Base-by-base conservation (phyloP, 2,888 invertebrate genomes). In the Chaetoderma sp. region DNA sequence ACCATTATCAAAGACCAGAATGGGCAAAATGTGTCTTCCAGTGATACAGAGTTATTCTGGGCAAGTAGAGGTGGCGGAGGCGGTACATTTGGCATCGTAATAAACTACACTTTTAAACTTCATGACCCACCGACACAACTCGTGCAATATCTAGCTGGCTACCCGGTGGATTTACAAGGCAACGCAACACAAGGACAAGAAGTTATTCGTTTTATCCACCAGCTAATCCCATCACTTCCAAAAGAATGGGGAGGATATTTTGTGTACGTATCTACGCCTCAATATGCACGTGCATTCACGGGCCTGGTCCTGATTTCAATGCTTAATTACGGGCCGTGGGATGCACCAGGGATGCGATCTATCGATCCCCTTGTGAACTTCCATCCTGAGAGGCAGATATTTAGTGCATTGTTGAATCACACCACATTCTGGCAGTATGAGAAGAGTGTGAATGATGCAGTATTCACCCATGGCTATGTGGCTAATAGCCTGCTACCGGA, bases 241-340 rank as follows among this genome's bases (percentile, higher is more conserved):
- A 18, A 30, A 13, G 28, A 52, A 28, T 52, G 52, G 52, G 52
- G 52, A 10, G 52, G 52, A 16, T 16, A 52, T 16, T 52, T 52
- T 21, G 21, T n/a, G n/a, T n/a, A n/a, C n/a, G n/a, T n/a, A n/a
- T n/a, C n/a, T n/a, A n/a, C n/a, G n/a, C n/a, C n/a, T n/a, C n/a
- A n/a, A n/a, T n/a, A n/a, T n/a, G n/a, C n/a, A n/a, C n/a, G n/a
- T n/a, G n/a, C n/a, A n/a, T 13, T 8, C 21, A 21, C 8, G 13
- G 23, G 16, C 21, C 32, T 52, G 28, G 52, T 33, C 18, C 18
- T 18, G 13, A 30, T 52, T 16, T 28, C 28, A 10, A 32, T 52
- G 32, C 28, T 52, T 16, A 28, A 52, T 28, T 52, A 2, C 32
- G 52, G 52, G 4, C 52, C 52, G 3, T 52, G 27, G 28, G 32